Evolutionary conservation across 2,888 invertebrate species (phyloP).

Genomic region (Thumatha senex): DNA sequence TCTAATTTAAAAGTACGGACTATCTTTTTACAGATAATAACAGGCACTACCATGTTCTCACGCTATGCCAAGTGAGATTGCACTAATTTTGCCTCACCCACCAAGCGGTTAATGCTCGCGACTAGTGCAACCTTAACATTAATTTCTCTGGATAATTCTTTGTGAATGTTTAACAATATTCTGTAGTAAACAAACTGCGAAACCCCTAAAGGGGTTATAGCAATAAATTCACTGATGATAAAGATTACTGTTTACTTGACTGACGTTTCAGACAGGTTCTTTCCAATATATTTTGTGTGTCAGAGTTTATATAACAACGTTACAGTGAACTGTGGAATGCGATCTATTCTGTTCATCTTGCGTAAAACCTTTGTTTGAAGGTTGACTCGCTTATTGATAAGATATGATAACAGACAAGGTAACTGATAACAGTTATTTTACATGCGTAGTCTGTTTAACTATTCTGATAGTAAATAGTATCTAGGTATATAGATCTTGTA

Average conservation of each 20-base stretch:
- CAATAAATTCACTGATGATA: no score
- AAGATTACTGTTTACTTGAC: background rate
- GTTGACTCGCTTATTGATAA: slow-evolving; percentile 4
- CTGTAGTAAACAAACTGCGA: no score
- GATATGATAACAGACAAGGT: slow-evolving; percentile 32
- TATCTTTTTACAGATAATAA: no score
- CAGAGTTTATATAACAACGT: background rate
- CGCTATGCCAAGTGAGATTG: no score
- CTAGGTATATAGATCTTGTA: background rate
- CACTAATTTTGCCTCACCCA: no score
- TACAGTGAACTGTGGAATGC: slow-evolving; percentile 12
- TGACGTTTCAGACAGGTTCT: background rate
- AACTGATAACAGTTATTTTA: slow-evolving; percentile 9
- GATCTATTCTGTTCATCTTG: slow-evolving; percentile 26
- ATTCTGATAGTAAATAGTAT: background rate
- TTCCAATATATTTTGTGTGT: background rate
- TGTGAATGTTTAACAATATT: no score
- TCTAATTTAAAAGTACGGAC: no score
- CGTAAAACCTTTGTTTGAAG: slow-evolving; percentile 27
- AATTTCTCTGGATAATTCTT: background rate
- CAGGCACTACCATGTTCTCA: no score
- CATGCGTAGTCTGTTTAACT: background rate
- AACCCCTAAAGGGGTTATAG: no score
- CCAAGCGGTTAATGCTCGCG: no score
- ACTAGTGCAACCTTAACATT: no score